These are phyloP conservation scores for Labeo catla DNA, from an alignment of 2,113 vertebrate species.

Conservation along the genomic window DNA sequence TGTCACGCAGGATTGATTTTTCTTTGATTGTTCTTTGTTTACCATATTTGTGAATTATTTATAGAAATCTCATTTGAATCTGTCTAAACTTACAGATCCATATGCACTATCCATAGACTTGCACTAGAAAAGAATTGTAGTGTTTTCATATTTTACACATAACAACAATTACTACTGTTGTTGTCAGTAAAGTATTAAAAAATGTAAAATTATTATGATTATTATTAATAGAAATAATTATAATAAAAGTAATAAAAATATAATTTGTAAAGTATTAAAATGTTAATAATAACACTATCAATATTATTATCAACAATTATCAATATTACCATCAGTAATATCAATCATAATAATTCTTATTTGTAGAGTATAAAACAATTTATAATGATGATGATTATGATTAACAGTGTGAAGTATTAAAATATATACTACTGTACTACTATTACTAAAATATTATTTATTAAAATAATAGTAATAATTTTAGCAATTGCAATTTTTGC, in stretches of 20 bases:
- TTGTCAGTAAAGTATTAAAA: not conserved
- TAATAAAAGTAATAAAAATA: not conserved
- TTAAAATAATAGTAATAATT: too few species aligned
- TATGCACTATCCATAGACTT: not conserved
- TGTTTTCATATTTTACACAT: not conserved
- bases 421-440: too few species aligned
- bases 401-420: not conserved
- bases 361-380: too few species aligned
- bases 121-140: not conserved
- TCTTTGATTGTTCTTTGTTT: not conserved
- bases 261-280: not conserved
- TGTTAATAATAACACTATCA: not conserved
- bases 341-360: not conserved
- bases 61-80: not conserved
- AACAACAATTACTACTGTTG: not conserved
- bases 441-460: too few species aligned
- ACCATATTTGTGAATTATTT: not conserved
- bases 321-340: not conserved
- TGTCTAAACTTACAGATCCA: not conserved
- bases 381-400: not conserved
- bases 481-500: too few species aligned
- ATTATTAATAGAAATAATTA: not conserved
- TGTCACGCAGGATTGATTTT: not conserved
- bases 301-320: too few species aligned
- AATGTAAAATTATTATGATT: too few species aligned